Evolutionary conservation across 2,888 invertebrate species (phyloP).

Genomic region (Escarpia spicata): DNA sequence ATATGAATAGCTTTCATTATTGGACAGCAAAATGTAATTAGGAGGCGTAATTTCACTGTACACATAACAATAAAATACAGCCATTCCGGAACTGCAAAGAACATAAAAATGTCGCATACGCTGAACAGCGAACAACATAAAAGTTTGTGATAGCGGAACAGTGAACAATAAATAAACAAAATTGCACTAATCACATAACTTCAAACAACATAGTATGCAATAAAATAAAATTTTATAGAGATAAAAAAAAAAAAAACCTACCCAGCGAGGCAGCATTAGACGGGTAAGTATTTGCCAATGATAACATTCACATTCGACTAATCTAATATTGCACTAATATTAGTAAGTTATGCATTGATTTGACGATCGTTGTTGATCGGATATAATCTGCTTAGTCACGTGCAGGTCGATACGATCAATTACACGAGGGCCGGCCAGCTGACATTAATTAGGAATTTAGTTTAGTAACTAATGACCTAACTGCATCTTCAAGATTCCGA

Average conservation of each 20-base stretch:
- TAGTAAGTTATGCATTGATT: not conserved
- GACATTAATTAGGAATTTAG: not conserved
- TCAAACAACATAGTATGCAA: not conserved
- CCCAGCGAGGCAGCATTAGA: not conserved
- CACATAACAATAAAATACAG: not conserved
- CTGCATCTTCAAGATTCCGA: not conserved
- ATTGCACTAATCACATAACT: not conserved
- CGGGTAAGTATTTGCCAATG: not conserved
- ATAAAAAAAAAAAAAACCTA: not conserved
- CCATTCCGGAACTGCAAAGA: not conserved
- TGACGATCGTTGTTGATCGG: not conserved
- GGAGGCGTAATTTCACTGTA: not conserved
- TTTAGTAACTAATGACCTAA: not conserved
- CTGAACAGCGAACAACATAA: not conserved
- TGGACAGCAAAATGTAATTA: not conserved
- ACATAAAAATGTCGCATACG: not conserved
- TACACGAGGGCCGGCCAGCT: not conserved
- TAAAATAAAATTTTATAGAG: not conserved
- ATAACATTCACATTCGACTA: not conserved
- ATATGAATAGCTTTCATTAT: not conserved
- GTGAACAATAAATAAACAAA: not conserved
- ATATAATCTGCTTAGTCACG: not conserved
- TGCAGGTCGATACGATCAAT: not conserved
- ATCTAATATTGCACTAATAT: slow-evolving; percentile 13
- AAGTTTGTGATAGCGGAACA: not conserved